These are phyloP conservation scores for Otis tarda DNA, from an alignment of 2,113 vertebrate species.

Conservation along the genomic window DNA sequence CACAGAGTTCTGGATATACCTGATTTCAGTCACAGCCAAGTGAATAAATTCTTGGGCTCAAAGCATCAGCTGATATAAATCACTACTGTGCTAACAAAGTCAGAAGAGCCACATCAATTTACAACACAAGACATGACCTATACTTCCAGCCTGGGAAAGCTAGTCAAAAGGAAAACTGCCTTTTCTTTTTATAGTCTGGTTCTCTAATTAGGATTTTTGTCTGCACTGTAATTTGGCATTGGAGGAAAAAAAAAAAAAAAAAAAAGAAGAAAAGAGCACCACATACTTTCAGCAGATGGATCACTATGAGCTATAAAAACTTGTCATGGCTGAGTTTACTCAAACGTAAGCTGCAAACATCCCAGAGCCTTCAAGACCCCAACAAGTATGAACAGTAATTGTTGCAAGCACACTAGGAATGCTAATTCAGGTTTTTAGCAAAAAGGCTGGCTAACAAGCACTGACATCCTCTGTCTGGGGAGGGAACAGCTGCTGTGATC, in stretches of 20 bases:
- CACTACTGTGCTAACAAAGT: not conserved
- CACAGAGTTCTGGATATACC: not conserved
- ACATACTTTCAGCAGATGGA: not conserved
- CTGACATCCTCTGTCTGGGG: not conserved
- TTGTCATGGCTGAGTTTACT: not conserved
- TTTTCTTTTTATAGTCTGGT: slow-evolving; percentile 22
- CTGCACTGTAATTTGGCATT: not conserved
- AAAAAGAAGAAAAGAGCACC: not conserved
- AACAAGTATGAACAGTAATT: not conserved
- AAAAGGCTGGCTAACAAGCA: not conserved
- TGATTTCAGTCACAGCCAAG: not conserved
- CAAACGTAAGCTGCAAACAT: not conserved
- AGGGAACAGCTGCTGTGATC: not conserved
- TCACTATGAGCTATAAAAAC: not conserved
- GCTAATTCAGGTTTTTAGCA: not conserved
- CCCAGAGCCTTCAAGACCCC: not conserved
- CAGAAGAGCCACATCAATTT: slow-evolving; percentile 13
- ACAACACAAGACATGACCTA: not conserved
- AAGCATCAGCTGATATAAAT: not conserved
- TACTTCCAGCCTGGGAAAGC: slow-evolving; percentile 23
- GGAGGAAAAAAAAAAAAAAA: not conserved
- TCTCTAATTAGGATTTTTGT: slow-evolving; percentile 27
- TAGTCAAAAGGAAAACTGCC: not conserved
- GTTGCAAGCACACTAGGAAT: not conserved
- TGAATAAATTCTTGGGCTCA: not conserved